phyloP scores from a whole-genome alignment of 2,888 invertebrate species.

The Agrotis puta region DNA sequence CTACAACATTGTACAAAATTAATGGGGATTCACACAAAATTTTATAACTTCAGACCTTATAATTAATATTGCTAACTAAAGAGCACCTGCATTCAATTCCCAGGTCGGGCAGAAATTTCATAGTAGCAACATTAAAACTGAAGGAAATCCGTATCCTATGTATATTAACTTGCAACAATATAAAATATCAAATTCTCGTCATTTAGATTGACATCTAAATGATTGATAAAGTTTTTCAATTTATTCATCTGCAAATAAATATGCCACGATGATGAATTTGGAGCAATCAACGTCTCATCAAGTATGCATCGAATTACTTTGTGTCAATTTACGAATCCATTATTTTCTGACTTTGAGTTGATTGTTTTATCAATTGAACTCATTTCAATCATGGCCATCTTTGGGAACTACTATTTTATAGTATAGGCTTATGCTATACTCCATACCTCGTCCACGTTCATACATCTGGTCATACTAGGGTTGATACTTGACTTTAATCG shows the following conservation, averaged over 20 bases:
- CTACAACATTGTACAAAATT: too few species aligned
- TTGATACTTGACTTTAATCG: too few species aligned
- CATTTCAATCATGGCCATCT: not conserved
- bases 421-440: too few species aligned
- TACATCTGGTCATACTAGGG: too few species aligned
- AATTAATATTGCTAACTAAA: too few species aligned
- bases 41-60: too few species aligned
- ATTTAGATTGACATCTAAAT: slow-evolving; percentile 40
- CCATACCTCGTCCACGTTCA: too few species aligned
- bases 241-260: slow-evolving; percentile 10
- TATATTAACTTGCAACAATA: slow-evolving; percentile 6
- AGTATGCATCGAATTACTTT: slow-evolving; percentile 24
- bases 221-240: slow-evolving; percentile 8
- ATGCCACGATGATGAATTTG: slow-evolving; percentile 3
- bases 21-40: too few species aligned
- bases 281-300: slow-evolving; percentile 25
- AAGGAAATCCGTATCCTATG: slow-evolving; percentile 37
- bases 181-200: slow-evolving; percentile 7
- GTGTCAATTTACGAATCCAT: not conserved
- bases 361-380: not conserved
- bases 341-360: not conserved
- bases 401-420: too few species aligned
- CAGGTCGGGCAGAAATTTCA: too few species aligned
- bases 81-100: too few species aligned
- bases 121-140: too few species aligned